Conservation (phyloP, 1,140 invertebrate species). For the Bombus confusus region DNA sequence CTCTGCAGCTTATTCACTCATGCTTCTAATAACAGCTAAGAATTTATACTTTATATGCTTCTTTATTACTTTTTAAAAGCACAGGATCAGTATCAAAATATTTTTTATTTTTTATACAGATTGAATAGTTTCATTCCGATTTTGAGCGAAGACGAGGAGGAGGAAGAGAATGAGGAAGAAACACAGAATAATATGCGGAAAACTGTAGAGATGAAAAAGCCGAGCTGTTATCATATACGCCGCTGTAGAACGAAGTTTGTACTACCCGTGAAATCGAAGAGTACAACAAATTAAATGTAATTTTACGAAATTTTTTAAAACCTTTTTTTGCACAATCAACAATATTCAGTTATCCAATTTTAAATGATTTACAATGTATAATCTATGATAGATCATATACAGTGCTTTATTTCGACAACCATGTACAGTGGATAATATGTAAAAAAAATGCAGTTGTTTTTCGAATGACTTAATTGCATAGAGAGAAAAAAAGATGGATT, state of each 20-base stretch:
- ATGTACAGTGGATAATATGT: constrained; percentile 29
- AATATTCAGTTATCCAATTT: neutral
- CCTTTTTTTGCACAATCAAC: neutral
- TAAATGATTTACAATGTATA: neutral
- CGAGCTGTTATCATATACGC: neutral
- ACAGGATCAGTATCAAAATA: neutral
- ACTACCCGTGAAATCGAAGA: constrained; percentile 56
- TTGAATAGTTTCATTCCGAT: constrained; percentile 53
- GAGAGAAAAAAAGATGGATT: neutral
- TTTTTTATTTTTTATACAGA: constrained; percentile 41
- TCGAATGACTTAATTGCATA: neutral
- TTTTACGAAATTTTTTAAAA: constrained; percentile 14
- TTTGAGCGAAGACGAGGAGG: constrained; percentile 8
- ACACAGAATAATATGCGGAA: neutral
- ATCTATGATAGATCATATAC: constrained; percentile 1
- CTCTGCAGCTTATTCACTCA: neutral
- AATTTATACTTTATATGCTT: neutral
- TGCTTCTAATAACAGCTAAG: neutral
- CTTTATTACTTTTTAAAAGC: neutral
- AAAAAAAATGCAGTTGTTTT: constrained; percentile 12
- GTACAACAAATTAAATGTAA: constrained; percentile 44
- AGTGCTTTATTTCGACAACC: neutral
- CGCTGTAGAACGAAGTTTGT: constrained; percentile 54
- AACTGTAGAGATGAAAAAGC: neutral
- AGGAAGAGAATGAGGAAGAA: constrained; percentile 27